Evolutionary conservation across 1,140 invertebrate genomes (phyloP).

Genomic region (Calliopsis andreniformis): DNA sequence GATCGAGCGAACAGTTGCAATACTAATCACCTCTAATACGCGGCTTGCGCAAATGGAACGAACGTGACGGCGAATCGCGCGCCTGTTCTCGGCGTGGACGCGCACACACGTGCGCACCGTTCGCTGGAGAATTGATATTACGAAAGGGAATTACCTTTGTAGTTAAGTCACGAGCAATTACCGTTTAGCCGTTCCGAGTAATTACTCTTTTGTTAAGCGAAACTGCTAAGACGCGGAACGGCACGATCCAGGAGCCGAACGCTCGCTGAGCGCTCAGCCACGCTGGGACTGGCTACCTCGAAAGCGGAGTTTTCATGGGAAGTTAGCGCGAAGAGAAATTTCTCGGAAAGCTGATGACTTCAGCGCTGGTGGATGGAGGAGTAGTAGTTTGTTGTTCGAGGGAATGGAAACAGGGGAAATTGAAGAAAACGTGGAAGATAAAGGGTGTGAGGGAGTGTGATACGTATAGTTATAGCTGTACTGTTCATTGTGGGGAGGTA

Average conservation of each 20-base stretch:
- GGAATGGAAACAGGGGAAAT: no score
- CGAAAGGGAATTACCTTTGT: conserved; percentile 51
- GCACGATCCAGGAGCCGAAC: conserved; percentile 23
- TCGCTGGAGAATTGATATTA: conserved; percentile 58
- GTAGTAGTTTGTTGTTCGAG: no score
- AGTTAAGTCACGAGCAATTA: conserved; percentile 53
- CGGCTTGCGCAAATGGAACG: conserved; percentile 40
- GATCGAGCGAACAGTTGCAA: conserved; percentile 38
- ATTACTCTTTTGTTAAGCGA: conserved; percentile 50
- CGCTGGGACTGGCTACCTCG: conserved; percentile 14
- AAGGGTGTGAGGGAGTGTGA: no score
- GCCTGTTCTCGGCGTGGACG: conserved; percentile 20
- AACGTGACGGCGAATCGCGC: conserved; percentile 37
- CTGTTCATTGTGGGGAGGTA: no score
- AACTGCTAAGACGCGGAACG: conserved; percentile 40
- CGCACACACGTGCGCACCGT: conserved; percentile 3
- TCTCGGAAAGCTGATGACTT: background rate
- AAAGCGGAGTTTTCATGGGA: conserved; percentile 9
- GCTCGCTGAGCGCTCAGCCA: background rate
- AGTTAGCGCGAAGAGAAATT: background rate
- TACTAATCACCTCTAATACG: conserved; percentile 59
- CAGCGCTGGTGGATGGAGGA: no score
- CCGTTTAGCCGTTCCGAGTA: conserved; percentile 45
- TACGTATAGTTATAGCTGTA: no score
- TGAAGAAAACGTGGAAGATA: no score